These are phyloP conservation scores for Drosophila neocordata DNA, from an alignment of 1,140 invertebrate genomes.

Conservation along the genomic window DNA sequence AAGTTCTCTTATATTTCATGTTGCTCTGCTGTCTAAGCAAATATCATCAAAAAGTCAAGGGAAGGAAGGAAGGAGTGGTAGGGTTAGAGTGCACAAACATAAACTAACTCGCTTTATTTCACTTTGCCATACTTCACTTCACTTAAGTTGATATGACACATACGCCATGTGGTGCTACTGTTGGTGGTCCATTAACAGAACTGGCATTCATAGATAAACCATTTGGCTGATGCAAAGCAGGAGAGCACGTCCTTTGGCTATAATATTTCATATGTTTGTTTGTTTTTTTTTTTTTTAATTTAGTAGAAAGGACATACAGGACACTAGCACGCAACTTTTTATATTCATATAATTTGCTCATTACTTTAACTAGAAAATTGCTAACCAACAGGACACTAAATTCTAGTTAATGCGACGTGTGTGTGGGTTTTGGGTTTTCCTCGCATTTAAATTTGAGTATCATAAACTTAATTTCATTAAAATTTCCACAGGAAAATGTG, in stretches of 20 bases:
- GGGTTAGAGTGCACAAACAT: conserved; percentile 8
- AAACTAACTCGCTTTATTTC: not conserved
- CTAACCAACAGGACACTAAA: conserved; percentile 30
- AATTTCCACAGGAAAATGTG: not conserved
- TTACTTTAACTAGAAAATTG: conserved; percentile 50
- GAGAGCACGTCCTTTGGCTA: conserved; percentile 28
- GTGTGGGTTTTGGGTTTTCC: conserved; percentile 9
- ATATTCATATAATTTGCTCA: conserved; percentile 30
- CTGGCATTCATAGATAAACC: conserved; percentile 46
- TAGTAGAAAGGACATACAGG: conserved; percentile 44
- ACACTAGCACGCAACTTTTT: conserved; percentile 31
- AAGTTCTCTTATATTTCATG: not conserved
- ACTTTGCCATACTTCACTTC: not conserved
- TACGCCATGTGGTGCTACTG: conserved; percentile 53
- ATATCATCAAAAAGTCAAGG: conserved; percentile 9
- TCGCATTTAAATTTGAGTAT: conserved; percentile 30
- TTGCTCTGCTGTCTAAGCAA: conserved; percentile 15
- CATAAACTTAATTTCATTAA: conserved; percentile 53
- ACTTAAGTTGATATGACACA: conserved; percentile 19
- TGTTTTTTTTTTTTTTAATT: conserved; percentile 51
- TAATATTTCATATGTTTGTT: conserved; percentile 26
- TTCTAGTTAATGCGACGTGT: conserved; percentile 37
- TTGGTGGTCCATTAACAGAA: conserved; percentile 34
- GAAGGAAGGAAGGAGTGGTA: too few relatives aligned
- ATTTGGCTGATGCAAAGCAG: conserved; percentile 50